Percentiles rank a stretch among this genome's conserved stretches.
Conservation (phyloP, 2,888 invertebrate species). For the Dysmachus trigonus region DNA sequence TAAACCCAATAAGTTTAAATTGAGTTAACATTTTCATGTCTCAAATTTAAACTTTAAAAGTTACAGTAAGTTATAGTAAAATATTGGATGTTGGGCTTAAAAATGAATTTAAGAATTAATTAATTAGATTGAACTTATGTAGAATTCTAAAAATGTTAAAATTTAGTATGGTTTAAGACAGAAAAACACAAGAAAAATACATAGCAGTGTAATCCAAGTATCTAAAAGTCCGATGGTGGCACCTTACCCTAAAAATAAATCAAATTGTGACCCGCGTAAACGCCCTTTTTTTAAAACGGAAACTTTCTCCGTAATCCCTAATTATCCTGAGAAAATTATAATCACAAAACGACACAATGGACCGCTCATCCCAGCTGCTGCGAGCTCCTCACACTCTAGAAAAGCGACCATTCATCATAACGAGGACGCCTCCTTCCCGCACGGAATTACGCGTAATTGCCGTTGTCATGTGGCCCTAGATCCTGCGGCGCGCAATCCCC, state of each 20-base stretch:
- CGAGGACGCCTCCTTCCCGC: background rate
- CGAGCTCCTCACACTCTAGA: background rate
- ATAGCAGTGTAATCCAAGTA: too few relatives aligned
- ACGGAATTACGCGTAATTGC: slow-evolving; percentile 20
- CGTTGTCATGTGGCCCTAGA: slow-evolving; percentile 12
- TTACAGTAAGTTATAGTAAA: too few relatives aligned
- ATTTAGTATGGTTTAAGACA: too few relatives aligned
- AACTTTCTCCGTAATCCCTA: slow-evolving; percentile 19
- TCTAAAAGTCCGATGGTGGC: background rate
- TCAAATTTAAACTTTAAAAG: too few relatives aligned
- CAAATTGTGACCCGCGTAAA: background rate
- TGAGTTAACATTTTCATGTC: too few relatives aligned
- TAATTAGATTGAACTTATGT: too few relatives aligned
- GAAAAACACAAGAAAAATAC: too few relatives aligned
- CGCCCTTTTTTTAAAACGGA: background rate
- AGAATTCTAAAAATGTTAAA: too few relatives aligned
- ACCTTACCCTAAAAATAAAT: background rate
- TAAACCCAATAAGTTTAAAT: too few relatives aligned
- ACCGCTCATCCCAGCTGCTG: slow-evolving; percentile 7
- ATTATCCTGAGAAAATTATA: slow-evolving; percentile 24
- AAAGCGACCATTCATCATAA: slow-evolving; percentile 18
- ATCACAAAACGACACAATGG: slow-evolving; percentile 18
- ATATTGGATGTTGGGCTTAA: too few relatives aligned
- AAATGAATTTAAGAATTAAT: too few relatives aligned
- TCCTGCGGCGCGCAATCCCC: background rate